A percentile compares a stretch with the other conserved stretches of the same genome.
Evolutionary conservation across 2,113 vertebrate genomes (phyloP).

Genomic region (Corythornis vintsioides): DNA sequence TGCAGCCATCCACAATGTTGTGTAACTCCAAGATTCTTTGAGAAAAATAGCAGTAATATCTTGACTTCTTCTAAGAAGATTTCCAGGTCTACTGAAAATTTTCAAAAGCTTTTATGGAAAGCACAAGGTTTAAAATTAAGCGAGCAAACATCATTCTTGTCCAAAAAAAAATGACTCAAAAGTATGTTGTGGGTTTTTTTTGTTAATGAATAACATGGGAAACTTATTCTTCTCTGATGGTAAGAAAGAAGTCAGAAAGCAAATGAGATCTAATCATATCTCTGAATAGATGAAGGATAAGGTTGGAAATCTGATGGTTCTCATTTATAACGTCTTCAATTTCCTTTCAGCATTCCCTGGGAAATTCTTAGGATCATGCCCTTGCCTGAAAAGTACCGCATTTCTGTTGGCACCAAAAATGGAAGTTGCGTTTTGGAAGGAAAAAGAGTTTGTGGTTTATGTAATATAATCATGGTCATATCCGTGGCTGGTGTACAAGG

Average conservation of each 20-base stretch:
- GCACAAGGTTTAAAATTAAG: background rate
- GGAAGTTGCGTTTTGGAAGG: background rate
- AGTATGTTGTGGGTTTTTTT: background rate
- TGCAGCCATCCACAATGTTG: background rate
- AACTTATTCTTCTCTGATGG: background rate
- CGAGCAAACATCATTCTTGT: background rate
- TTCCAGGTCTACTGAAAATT: background rate
- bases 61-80: conserved; percentile 14
- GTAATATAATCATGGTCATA: background rate
- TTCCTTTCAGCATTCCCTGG: conserved; percentile 16
- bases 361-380: conserved; percentile 24
- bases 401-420: conserved; percentile 11
- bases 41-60: background rate
- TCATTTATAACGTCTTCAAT: background rate
- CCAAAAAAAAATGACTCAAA: background rate
- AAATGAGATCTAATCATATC: background rate
- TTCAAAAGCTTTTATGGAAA: conserved; percentile 12
- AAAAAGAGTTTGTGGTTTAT: background rate
- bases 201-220: background rate
- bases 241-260: background rate
- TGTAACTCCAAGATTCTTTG: conserved; percentile 61
- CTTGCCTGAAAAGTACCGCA: background rate
- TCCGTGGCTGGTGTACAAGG: background rate
- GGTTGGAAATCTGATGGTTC: background rate
- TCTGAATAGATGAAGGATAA: background rate